A percentile compares a stretch with the other conserved stretches of the same genome.
phyloP scores from a whole-genome alignment of 2,113 vertebrate genomes.

The cattle (Bos taurus) region ARS-UCD2.0 NC_037331.1:25917501-25918000 shows the following conservation, averaged over 20 bases:
- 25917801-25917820: neutral
- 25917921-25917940: slow-evolving; percentile 44
- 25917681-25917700: neutral
- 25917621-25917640: neutral
- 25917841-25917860: neutral
- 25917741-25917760: neutral
- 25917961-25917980: slow-evolving; percentile 34
- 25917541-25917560: neutral
- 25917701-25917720: neutral
- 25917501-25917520: neutral
- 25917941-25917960: neutral
- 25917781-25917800: neutral
- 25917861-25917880: neutral
- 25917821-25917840: neutral
- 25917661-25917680: neutral
- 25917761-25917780: neutral
- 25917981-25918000: slow-evolving; percentile 29
- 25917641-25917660: neutral
- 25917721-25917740: neutral
- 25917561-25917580: neutral
- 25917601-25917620: neutral
- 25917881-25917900: slow-evolving; percentile 41
- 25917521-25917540: neutral
- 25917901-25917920: neutral
- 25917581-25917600: neutral